These are phyloP conservation scores for Keiferia lycopersicella DNA, from an alignment of 2,888 invertebrate genomes.

Conservation along the genomic window DNA sequence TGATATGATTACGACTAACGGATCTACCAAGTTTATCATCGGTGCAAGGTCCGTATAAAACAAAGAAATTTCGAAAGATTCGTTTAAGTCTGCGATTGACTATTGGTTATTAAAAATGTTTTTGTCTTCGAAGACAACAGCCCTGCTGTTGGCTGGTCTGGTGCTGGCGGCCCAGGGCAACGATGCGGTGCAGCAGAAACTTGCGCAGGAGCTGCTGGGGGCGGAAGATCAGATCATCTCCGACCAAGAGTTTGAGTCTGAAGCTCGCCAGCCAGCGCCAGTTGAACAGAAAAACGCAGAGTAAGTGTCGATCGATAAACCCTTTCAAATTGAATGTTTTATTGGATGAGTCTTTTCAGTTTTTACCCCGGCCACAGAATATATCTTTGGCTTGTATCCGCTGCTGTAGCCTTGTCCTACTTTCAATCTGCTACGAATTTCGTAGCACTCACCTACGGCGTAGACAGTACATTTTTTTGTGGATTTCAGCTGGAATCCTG, in stretches of 20 bases:
- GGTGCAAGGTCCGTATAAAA: slow-evolving; percentile 12
- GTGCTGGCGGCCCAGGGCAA: slow-evolving; percentile 56
- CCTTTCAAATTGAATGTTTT: too few relatives aligned
- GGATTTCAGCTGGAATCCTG: slow-evolving; percentile 32
- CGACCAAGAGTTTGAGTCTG: slow-evolving; percentile 1
- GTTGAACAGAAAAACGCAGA: neutral
- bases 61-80: neutral
- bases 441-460: neutral
- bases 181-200: slow-evolving; percentile 31
- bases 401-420: too few relatives aligned
- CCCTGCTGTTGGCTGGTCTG: slow-evolving; percentile 49
- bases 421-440: neutral
- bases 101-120: slow-evolving; percentile 40
- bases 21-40: slow-evolving; percentile 8
- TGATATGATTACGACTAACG: neutral
- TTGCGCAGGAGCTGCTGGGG: slow-evolving; percentile 14
- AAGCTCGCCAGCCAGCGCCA: slow-evolving; percentile 10
- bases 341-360: too few relatives aligned
- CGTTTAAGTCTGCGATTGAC: slow-evolving; percentile 8
- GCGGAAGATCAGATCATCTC: slow-evolving; percentile 30
- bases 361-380: too few relatives aligned
- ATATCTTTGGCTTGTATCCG: too few relatives aligned
- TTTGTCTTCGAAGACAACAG: slow-evolving; percentile 50
- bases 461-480: neutral
- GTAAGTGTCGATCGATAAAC: neutral